These are phyloP conservation scores for Axea sp. DNA, from an alignment of 2,888 invertebrate genomes.

Conservation along the genomic window DNA sequence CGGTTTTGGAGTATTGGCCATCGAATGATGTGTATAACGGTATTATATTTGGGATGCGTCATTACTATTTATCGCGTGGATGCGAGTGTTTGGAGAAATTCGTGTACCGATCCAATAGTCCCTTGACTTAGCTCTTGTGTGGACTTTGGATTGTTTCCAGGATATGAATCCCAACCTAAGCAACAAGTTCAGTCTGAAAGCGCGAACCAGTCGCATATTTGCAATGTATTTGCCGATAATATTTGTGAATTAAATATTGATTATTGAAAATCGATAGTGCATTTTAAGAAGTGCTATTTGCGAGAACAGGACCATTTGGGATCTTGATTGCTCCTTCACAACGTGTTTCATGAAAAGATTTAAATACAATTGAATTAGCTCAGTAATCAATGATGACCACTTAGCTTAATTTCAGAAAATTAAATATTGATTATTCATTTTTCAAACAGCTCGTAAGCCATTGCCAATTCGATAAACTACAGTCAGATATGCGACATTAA, in stretches of 20 bases:
- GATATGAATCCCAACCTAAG: slow-evolving; percentile 40
- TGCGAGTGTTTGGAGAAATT: slow-evolving; percentile 30
- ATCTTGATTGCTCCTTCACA: neutral
- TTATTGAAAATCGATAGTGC: slow-evolving; percentile 8
- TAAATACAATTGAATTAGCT: neutral
- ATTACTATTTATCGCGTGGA: slow-evolving; percentile 36
- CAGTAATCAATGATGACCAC: neutral
- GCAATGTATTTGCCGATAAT: slow-evolving; percentile 16
- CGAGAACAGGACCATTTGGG: too few species aligned
- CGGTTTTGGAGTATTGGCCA: slow-evolving; percentile 46
- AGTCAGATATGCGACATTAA: neutral
- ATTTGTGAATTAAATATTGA: slow-evolving; percentile 35
- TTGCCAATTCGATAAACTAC: neutral
- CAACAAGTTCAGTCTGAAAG: slow-evolving; percentile 50
- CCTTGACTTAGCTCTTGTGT: slow-evolving; percentile 15
- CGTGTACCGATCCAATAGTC: slow-evolving; percentile 23
- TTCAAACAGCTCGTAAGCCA: neutral
- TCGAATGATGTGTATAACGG: slow-evolving; percentile 60
- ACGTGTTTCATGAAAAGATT: neutral
- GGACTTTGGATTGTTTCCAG: slow-evolving; percentile 59
- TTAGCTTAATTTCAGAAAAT: neutral
- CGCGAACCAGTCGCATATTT: slow-evolving; percentile 26
- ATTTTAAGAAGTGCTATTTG: neutral
- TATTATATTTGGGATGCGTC: slow-evolving; percentile 47
- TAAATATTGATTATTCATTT: neutral